Evolutionary conservation across 2,888 invertebrate species (phyloP).

Genomic region (Temnothorax ravouxi): DNA sequence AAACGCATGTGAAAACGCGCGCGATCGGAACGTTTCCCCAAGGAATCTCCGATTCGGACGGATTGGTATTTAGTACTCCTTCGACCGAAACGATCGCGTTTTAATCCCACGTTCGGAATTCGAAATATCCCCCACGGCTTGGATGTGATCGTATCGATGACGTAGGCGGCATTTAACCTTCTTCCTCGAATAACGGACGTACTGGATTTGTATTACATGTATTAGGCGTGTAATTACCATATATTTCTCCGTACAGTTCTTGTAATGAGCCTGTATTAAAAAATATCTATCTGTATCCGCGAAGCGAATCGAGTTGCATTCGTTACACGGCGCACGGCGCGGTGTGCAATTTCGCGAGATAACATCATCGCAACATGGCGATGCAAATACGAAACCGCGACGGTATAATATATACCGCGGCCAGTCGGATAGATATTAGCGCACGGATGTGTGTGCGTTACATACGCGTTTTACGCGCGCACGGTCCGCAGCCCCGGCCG

Average conservation of each 20-base stretch:
- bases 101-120: conserved; percentile 15
- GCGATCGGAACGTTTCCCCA: not conserved
- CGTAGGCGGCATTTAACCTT: not conserved
- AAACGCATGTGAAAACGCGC: conserved; percentile 1
- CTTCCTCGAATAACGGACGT: not conserved
- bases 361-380: conserved; percentile 75
- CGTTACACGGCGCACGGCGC: conserved; percentile 74
- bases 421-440: conserved; percentile 55
- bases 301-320: conserved; percentile 70
- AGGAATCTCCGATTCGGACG: conserved; percentile 5
- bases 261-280: conserved; percentile 26
- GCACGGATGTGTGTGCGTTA: not conserved
- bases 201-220: not conserved
- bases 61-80: conserved; percentile 28
- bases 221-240: not conserved
- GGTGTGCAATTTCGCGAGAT: conserved; percentile 71
- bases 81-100: not conserved
- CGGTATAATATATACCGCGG: conserved; percentile 62
- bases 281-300: conserved; percentile 36
- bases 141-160: not conserved
- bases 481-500: not conserved
- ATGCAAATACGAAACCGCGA: conserved; percentile 77
- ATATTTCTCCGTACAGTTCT: not conserved
- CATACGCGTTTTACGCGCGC: conserved; percentile 12
- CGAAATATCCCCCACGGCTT: not conserved